phyloP scores from a whole-genome alignment of 2,797 vertebrate species.

The Periophthalmus magnuspinnatus region DNA sequence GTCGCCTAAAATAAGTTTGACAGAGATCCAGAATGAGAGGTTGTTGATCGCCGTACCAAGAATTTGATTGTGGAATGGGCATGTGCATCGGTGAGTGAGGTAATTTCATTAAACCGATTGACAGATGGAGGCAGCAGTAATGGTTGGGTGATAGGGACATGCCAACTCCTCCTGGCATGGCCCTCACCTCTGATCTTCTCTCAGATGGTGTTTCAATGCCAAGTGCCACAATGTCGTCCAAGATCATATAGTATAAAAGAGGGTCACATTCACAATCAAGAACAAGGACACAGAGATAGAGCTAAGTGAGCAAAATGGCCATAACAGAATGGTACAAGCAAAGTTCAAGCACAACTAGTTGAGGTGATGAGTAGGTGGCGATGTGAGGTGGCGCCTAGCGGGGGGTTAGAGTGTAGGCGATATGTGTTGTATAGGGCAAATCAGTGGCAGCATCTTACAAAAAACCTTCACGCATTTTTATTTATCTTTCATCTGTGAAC shows the following conservation, averaged over 20 bases:
- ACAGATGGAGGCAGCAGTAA: slow-evolving; percentile 80
- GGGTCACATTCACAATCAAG: slow-evolving; percentile 23
- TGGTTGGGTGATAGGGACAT: slow-evolving; percentile 77
- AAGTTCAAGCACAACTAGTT: slow-evolving; percentile 31
- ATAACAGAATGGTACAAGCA: slow-evolving; percentile 21
- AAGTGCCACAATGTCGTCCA: slow-evolving; percentile 26
- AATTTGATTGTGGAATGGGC: slow-evolving; percentile 56
- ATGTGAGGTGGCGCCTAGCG: slow-evolving; percentile 25
- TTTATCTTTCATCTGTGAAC: slow-evolving; percentile 21
- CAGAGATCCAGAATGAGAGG: slow-evolving; percentile 27
- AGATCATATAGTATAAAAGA: slow-evolving; percentile 21
- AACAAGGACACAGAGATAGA: slow-evolving; percentile 8
- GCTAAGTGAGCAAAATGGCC: slow-evolving; percentile 11
- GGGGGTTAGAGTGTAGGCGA: slow-evolving; percentile 42
- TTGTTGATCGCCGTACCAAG: slow-evolving; percentile 16
- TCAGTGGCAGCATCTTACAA: slow-evolving; percentile 24
- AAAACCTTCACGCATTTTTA: slow-evolving; percentile 24
- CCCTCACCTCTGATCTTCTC: slow-evolving; percentile 55
- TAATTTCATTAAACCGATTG: slow-evolving; percentile 92
- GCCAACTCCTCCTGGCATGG: slow-evolving; percentile 76
- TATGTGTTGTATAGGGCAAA: slow-evolving; percentile 29
- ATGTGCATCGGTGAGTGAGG: slow-evolving; percentile 64
- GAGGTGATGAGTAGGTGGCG: slow-evolving; percentile 67
- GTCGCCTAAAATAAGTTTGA: slow-evolving; percentile 19
- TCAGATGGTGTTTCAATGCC: slow-evolving; percentile 44